Evolutionary conservation across 2,113 vertebrate genomes (phyloP).

Genomic region (Pimephales promelas): DNA sequence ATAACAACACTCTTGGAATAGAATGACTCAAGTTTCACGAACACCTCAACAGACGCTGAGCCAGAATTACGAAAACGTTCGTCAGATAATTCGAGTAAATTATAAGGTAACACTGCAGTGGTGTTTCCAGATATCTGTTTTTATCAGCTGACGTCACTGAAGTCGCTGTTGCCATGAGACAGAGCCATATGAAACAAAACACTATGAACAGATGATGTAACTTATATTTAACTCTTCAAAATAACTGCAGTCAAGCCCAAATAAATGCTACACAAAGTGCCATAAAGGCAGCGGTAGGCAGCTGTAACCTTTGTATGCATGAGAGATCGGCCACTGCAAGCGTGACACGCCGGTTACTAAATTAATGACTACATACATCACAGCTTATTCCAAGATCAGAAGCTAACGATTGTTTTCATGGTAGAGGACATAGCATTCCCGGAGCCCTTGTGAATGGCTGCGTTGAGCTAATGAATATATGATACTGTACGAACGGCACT

Average conservation of each 20-base stretch:
- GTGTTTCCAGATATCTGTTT: slow-evolving; percentile 15
- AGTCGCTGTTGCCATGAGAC: slow-evolving; percentile 45
- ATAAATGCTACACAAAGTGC: slow-evolving; percentile 39
- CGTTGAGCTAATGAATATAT: slow-evolving; percentile 9
- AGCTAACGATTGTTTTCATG: slow-evolving; percentile 38
- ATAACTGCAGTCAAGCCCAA: slow-evolving; percentile 41
- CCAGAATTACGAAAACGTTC: not conserved
- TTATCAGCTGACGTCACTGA: slow-evolving; percentile 22
- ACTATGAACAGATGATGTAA: slow-evolving; percentile 28
- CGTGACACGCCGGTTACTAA: slow-evolving; percentile 8
- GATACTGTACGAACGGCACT: slow-evolving; percentile 14
- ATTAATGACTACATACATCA: slow-evolving; percentile 34
- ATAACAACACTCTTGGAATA: too few species aligned
- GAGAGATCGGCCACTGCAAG: slow-evolving; percentile 15
- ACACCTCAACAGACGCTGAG: slow-evolving; percentile 31
- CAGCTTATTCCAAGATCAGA: slow-evolving; percentile 30
- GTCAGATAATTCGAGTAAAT: slow-evolving; percentile 20
- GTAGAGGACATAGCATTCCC: slow-evolving; percentile 39
- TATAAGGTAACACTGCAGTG: slow-evolving; percentile 12
- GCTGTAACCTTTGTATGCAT: slow-evolving; percentile 25
- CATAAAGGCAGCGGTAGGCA: slow-evolving; percentile 21
- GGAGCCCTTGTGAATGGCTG: slow-evolving; percentile 40
- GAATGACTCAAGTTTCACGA: slow-evolving; percentile 6
- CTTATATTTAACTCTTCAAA: slow-evolving; percentile 45
- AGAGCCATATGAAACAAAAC: slow-evolving; percentile 46